Percentiles rank a stretch among this genome's conserved stretches.
Evolutionary conservation across 2,113 vertebrate genomes (phyloP).

Genomic region (Puffinus mauretanicus): DNA sequence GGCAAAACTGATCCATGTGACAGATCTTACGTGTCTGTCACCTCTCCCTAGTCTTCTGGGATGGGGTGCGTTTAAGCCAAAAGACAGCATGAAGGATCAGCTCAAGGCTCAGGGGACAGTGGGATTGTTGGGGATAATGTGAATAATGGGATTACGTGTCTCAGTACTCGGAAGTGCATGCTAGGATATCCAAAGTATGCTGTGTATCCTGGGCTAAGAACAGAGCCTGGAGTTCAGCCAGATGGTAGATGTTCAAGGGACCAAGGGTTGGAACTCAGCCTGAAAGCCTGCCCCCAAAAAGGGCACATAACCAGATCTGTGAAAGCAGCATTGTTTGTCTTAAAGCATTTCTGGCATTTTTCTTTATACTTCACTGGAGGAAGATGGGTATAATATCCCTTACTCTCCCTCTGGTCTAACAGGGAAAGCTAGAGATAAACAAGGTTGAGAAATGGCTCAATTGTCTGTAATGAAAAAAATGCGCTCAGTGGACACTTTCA

Average conservation of each 20-base stretch:
- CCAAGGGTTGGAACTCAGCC: not conserved
- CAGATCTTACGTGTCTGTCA: not conserved
- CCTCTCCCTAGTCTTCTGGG: not conserved
- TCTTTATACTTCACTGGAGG: not conserved
- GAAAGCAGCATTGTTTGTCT: not conserved
- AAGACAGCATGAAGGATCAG: not conserved
- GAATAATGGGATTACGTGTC: not conserved
- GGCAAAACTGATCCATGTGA: not conserved
- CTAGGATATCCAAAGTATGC: not conserved
- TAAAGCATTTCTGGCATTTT: not conserved
- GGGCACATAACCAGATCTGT: not conserved
- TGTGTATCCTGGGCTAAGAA: not conserved
- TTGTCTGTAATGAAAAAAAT: constrained; percentile 61
- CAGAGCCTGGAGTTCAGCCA: not conserved
- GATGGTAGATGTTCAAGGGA: not conserved
- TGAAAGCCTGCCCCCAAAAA: not conserved
- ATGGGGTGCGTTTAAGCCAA: not conserved
- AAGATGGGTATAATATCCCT: not conserved
- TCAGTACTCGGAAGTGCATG: not conserved
- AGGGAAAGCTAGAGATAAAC: constrained; percentile 55
- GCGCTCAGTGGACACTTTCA: constrained; percentile 34
- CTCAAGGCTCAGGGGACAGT: not conserved
- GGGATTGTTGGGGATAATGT: not conserved
- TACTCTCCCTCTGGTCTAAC: constrained; percentile 30
- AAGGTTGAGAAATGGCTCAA: constrained; percentile 51